Evolutionary conservation across 2,888 invertebrate species (phyloP).

Genomic region (Ctena decussata): DNA sequence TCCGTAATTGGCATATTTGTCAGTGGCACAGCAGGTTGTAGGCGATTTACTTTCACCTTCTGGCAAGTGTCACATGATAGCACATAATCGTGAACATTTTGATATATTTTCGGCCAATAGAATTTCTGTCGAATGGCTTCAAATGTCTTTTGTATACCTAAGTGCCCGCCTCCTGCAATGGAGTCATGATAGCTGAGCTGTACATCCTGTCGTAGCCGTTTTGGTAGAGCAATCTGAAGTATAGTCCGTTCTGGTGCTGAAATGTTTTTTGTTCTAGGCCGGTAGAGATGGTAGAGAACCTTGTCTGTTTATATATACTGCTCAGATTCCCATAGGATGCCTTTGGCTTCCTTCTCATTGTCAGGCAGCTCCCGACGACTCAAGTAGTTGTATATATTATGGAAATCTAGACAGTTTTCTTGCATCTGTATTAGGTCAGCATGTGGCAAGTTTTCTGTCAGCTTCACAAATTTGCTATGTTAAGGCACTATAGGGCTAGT

Average conservation of each 20-base stretch:
- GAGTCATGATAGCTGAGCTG: slow-evolving; percentile 43
- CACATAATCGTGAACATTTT: slow-evolving; percentile 44
- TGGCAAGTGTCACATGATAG: slow-evolving; percentile 46
- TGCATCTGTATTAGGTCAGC: slow-evolving; percentile 16
- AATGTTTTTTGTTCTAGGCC: slow-evolving; percentile 19
- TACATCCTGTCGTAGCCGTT: slow-evolving; percentile 21
- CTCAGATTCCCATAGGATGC: slow-evolving; percentile 8
- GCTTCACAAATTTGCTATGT: no score
- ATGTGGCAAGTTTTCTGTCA: not conserved
- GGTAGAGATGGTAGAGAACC: slow-evolving; percentile 13
- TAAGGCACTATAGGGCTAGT: no score
- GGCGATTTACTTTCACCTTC: slow-evolving; percentile 24
- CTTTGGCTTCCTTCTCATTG: not conserved
- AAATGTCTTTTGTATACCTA: slow-evolving; percentile 35
- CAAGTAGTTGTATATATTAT: slow-evolving; percentile 24
- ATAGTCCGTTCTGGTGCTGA: slow-evolving; percentile 20
- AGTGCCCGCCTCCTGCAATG: slow-evolving; percentile 43
- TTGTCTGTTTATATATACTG: not conserved
- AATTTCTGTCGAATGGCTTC: slow-evolving; percentile 37
- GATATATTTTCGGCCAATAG: slow-evolving; percentile 48
- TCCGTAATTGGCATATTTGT: slow-evolving; percentile 4
- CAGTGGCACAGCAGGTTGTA: slow-evolving; percentile 27
- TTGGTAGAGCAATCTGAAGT: slow-evolving; percentile 49
- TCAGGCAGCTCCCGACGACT: slow-evolving; percentile 18
- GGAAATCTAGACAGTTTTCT: slow-evolving; percentile 31